phyloP scores from a whole-genome alignment of 92 coral and sea anemone species.

The Heteractis magnifica region DNA sequence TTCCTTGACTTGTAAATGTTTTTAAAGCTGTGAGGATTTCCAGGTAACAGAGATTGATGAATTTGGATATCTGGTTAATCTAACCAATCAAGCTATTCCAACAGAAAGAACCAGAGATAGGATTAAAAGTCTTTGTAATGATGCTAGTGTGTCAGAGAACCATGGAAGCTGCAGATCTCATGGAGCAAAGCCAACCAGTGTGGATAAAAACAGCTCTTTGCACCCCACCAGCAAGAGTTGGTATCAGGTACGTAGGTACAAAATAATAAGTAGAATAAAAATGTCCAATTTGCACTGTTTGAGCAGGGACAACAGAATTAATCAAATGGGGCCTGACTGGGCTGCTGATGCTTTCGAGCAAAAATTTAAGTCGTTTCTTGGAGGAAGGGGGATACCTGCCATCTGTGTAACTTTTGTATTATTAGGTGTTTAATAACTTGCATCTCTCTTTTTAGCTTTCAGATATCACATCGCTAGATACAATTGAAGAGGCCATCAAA shows the following conservation, averaged over 20 bases:
- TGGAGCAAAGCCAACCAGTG: background rate
- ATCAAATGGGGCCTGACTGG: too few species aligned
- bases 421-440: background rate
- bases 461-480: background rate
- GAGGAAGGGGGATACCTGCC: too few species aligned
- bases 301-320: too few species aligned
- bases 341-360: too few species aligned
- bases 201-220: background rate
- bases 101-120: background rate
- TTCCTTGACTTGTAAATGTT: background rate
- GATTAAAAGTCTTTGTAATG: background rate
- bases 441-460: background rate
- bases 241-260: background rate
- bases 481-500: background rate
- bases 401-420: too few species aligned
- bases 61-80: constrained; percentile 39
- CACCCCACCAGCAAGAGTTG: background rate
- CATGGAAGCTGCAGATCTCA: background rate
- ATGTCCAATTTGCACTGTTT: background rate
- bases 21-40: constrained; percentile 62
- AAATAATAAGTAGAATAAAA: background rate
- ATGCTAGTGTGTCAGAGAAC: background rate
- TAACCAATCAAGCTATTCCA: background rate
- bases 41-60: constrained; percentile 69
- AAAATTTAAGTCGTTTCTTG: too few species aligned